phyloP scores from a whole-genome alignment of 2,888 invertebrate species.

The Leucophenga maculata region DNA sequence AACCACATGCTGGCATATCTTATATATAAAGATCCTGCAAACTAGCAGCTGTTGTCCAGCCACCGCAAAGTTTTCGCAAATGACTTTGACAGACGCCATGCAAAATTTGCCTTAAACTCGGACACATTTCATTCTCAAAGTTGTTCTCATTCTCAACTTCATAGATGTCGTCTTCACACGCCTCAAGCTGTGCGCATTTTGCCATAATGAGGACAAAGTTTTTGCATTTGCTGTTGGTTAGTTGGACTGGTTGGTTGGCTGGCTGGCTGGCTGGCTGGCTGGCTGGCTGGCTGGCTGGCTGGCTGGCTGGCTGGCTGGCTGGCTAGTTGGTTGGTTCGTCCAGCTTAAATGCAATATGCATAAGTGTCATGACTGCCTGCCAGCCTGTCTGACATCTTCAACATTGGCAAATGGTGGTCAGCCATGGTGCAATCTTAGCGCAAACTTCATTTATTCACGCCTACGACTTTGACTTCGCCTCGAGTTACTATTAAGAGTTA shows the following conservation, averaged over 20 bases:
- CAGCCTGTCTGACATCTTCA: not conserved
- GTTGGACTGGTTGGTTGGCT: not conserved
- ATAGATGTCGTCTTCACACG: conserved; percentile 25
- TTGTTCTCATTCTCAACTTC: conserved; percentile 17
- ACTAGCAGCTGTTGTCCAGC: conserved; percentile 38
- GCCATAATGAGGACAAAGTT: conserved; percentile 64
- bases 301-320: too few relatives aligned
- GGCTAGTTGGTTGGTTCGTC: too few relatives aligned
- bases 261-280: too few relatives aligned
- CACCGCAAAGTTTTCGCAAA: conserved; percentile 42
- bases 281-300: too few relatives aligned
- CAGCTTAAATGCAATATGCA: not conserved
- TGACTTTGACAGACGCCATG: conserved; percentile 64
- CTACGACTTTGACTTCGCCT: conserved; percentile 25
- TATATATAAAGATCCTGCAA: conserved; percentile 19
- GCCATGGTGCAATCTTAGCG: conserved; percentile 61
- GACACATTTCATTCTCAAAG: conserved; percentile 58
- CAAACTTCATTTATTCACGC: conserved; percentile 65
- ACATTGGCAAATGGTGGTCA: conserved; percentile 47
- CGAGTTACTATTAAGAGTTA: too few relatives aligned
- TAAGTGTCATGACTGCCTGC: not conserved
- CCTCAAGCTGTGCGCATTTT: conserved; percentile 18
- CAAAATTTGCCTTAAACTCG: conserved; percentile 40
- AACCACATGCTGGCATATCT: too few relatives aligned
- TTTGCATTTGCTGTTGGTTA: conserved; percentile 32